Evolutionary conservation across 2,888 invertebrate genomes (phyloP).

Genomic region (Orthonychiurus folsomi): DNA sequence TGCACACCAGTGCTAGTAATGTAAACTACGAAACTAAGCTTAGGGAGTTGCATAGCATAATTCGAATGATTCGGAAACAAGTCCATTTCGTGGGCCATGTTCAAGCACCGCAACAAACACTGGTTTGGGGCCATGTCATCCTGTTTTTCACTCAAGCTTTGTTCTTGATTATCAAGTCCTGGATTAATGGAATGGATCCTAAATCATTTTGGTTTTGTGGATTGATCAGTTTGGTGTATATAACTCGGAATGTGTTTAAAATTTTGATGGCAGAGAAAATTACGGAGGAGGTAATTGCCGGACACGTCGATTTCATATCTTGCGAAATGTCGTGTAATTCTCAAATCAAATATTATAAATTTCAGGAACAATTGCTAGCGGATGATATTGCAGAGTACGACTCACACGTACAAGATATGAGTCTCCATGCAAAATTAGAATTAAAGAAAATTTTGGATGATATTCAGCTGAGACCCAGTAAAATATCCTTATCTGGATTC

Average conservation of each 20-base stretch:
- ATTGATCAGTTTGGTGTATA: background rate
- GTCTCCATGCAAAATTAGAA: slow-evolving; percentile 4
- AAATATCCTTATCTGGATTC: slow-evolving; percentile 1
- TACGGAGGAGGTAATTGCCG: background rate
- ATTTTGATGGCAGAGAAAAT: slow-evolving; percentile 4
- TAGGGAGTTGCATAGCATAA: background rate
- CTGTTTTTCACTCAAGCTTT: background rate
- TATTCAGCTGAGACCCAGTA: slow-evolving; percentile 5
- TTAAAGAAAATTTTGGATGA: background rate
- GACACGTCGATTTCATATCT: too few relatives aligned
- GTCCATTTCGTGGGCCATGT: background rate
- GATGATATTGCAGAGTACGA: background rate
- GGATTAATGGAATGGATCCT: background rate
- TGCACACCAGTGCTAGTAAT: too few relatives aligned
- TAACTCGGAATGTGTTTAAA: background rate
- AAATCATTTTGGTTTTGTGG: background rate
- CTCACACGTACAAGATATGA: background rate
- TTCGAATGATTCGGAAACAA: background rate
- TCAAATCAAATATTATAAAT: too few relatives aligned
- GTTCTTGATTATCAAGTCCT: background rate
- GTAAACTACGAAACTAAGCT: background rate
- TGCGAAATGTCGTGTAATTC: too few relatives aligned
- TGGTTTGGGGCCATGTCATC: background rate
- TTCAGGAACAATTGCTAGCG: slow-evolving; percentile 4
- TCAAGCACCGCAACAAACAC: slow-evolving; percentile 8